Evolutionary conservation across 2,888 invertebrate genomes (phyloP), one percentile per base, ranked within the genome.

Genomic region (Gandaritis pyraliata): DNA sequence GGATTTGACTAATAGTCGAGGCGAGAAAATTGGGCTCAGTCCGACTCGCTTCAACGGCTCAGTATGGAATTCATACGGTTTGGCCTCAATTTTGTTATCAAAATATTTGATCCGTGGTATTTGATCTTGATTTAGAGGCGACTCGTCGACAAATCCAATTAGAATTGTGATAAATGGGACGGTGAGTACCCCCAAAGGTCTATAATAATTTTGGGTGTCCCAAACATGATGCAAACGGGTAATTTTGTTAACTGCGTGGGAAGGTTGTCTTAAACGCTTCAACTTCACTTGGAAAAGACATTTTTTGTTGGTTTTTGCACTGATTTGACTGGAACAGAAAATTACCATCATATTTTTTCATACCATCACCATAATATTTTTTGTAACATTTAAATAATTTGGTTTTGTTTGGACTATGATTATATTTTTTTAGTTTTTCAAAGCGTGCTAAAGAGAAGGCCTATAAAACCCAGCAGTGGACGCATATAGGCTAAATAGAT

Each of bases 1-100:
- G 61, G 68, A 66, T 68, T 64, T 61, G 61, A 60, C 58, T 65
- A 64, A 64, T 65, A 58, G 63, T 65, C 60, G 65, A 64, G 58
- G 61, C 59, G 64, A 64, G 64, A 64, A 64, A 57, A 67, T 67
- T 58, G 64, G 62, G 53, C 56, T 38, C 59, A 39, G 54, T 39
- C 47, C 45, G 55, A 30, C 45, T 49, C 30, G 55, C 48, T 56
- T 63, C 59, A 52, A 56, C 45, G 59, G 64, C 56, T 64, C 64
- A 64, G 49, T 63, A 51, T 15, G 56, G 64, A 59, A 59, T 53
- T 57, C 56, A 49, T 59, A 53, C 52, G 56, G 52, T 43, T 63
- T 45, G 56, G 45, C 56, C 64, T 55, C 59, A 53, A 60, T 59
- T 59, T 58, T 49, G 59, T n/a, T 56, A 59, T 52, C 52, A 29